A percentile compares a stretch with the other conserved stretches of the same genome.
Conservation (phyloP, 2,113 vertebrate species). For the Piaya cayana region DNA sequence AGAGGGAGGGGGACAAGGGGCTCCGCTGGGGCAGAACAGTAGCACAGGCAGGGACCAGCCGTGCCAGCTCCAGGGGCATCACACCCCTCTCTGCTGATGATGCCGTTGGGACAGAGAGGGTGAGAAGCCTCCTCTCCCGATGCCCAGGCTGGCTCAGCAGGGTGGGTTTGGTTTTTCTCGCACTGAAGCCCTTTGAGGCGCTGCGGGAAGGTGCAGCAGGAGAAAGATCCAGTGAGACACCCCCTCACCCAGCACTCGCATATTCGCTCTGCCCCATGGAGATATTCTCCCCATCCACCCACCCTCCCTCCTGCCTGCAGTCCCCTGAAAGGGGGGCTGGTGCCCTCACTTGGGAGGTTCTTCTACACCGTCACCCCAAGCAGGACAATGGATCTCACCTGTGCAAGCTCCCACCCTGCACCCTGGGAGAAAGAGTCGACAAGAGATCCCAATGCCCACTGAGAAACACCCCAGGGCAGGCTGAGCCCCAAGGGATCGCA, state of each 20-base stretch:
- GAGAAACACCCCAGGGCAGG: neutral
- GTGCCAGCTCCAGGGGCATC: neutral
- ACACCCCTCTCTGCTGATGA: neutral
- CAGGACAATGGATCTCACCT: neutral
- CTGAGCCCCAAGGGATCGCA: neutral
- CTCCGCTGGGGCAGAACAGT: neutral
- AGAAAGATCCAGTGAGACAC: neutral
- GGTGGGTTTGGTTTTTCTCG: neutral
- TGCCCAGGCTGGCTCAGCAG: rapidly evolving
- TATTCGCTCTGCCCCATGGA: rapidly evolving
- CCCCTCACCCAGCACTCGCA: neutral
- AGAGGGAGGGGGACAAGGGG: neutral
- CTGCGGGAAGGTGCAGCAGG: neutral
- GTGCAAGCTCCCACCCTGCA: neutral
- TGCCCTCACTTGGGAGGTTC: neutral
- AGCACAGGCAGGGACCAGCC: neutral
- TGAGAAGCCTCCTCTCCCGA: neutral
- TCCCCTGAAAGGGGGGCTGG: rapidly evolving
- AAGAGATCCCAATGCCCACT: neutral
- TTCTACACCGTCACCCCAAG: neutral
- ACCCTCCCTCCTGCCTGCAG: neutral
- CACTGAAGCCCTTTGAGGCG: neutral
- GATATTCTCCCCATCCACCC: neutral
- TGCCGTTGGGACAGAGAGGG: neutral
- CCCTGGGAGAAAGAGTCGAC: neutral